phyloP scores from a whole-genome alignment of 2,888 invertebrate species.

The Torymus aiolomorphi region DNA sequence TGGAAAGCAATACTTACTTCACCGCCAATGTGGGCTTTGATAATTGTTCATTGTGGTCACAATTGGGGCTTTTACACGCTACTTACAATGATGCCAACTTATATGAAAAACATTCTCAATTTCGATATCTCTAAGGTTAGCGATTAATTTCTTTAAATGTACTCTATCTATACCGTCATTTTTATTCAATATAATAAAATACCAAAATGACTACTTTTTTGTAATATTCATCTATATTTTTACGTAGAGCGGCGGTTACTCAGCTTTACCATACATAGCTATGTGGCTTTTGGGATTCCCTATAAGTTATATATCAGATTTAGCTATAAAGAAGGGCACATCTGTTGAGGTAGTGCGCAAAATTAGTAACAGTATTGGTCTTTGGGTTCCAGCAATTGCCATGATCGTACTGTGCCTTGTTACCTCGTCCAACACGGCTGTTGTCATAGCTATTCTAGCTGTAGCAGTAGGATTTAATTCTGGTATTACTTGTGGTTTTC shows the following conservation, averaged over 20 bases:
- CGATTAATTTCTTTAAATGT: not conserved
- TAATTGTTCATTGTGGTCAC: slow-evolving; percentile 81
- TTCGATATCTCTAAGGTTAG: slow-evolving; percentile 78
- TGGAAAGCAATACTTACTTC: slow-evolving; percentile 82
- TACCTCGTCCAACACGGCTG: slow-evolving; percentile 53
- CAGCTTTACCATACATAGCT: slow-evolving; percentile 78
- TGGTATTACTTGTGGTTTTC: slow-evolving; percentile 72
- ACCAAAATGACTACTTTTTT: not conserved
- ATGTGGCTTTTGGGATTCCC: slow-evolving; percentile 78
- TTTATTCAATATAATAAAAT: not conserved
- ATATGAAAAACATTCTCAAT: slow-evolving; percentile 80
- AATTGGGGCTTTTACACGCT: slow-evolving; percentile 87
- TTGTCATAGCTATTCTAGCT: slow-evolving; percentile 64
- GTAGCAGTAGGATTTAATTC: slow-evolving; percentile 71
- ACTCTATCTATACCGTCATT: not conserved
- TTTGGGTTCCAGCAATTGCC: slow-evolving; percentile 76
- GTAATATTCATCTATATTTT: not conserved
- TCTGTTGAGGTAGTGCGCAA: slow-evolving; percentile 70
- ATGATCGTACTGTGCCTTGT: slow-evolving; percentile 71
- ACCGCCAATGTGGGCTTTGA: slow-evolving; percentile 80
- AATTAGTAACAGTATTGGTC: slow-evolving; percentile 77
- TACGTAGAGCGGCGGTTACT: slow-evolving; percentile 75
- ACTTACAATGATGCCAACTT: slow-evolving; percentile 83
- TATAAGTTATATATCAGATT: slow-evolving; percentile 77
- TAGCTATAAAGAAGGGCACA: slow-evolving; percentile 67